Conservation (phyloP, 2,113 vertebrate species). For the Sphaerodactylus townsendi region DNA sequence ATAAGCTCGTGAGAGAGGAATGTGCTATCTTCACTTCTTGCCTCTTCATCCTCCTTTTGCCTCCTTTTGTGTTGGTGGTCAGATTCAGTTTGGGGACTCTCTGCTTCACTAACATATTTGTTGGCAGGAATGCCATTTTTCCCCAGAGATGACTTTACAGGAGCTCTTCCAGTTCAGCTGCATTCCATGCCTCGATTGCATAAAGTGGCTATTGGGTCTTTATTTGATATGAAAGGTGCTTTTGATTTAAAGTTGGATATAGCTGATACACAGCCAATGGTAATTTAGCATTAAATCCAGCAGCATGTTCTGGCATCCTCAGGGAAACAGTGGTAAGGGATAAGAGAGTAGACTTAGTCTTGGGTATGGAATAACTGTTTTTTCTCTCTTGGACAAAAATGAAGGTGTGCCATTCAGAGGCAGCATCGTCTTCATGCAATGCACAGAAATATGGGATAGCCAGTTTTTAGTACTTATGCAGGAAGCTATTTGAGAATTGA, state of each 20-base stretch:
- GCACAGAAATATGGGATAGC: background rate
- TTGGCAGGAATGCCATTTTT: background rate
- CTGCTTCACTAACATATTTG: background rate
- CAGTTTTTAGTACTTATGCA: background rate
- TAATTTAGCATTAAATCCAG: background rate
- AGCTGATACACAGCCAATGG: background rate
- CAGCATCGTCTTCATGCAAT: background rate
- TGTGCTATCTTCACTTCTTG: background rate
- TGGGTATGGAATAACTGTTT: background rate
- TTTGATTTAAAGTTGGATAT: background rate
- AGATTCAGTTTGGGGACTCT: background rate
- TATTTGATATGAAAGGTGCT: background rate
- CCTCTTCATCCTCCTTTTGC: background rate
- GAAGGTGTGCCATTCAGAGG: background rate
- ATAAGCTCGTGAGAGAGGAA: slow-evolving; percentile 18
- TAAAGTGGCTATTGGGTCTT: background rate
- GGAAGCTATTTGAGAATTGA: no score
- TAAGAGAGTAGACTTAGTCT: background rate
- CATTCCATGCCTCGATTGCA: background rate
- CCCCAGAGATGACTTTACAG: background rate
- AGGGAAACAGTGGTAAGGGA: background rate
- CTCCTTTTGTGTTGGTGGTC: background rate
- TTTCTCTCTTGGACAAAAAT: background rate
- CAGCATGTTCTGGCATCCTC: background rate
- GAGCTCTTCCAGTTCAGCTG: background rate